Conservation (phyloP, 1,140 invertebrate species). For the Cotesia typhae region DNA sequence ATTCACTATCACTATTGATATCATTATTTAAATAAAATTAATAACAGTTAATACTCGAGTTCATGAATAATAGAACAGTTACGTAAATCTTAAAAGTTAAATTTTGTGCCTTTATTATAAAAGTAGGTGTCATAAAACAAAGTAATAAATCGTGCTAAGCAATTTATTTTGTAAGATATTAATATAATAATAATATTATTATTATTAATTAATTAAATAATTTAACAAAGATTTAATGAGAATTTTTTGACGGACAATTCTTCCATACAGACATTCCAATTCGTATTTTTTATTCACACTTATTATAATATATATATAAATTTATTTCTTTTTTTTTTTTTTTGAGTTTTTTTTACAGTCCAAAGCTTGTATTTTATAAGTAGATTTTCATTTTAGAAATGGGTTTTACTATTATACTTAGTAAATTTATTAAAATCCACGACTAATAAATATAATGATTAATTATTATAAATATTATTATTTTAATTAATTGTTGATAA, state of each 20-base stretch:
- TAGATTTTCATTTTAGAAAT: neutral
- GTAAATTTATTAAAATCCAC: too few relatives aligned
- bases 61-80: neutral
- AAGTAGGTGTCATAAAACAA: neutral
- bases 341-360: neutral
- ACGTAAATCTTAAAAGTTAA: slow-evolving; percentile 34
- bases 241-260: slow-evolving; percentile 33
- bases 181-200: slow-evolving; percentile 24
- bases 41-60: neutral
- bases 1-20: neutral
- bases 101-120: slow-evolving; percentile 33
- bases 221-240: slow-evolving; percentile 35
- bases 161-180: slow-evolving; percentile 24
- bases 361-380: slow-evolving; percentile 14
- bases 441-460: too few relatives aligned
- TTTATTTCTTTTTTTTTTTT: neutral
- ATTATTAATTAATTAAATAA: slow-evolving; percentile 45
- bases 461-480: too few relatives aligned
- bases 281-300: slow-evolving; percentile 41
- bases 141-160: slow-evolving; percentile 17
- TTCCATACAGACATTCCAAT: slow-evolving; percentile 61
- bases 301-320: too few relatives aligned
- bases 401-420: too few relatives aligned
- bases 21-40: neutral
- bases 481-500: neutral